Percentiles rank a stretch among this genome's conserved stretches.
phyloP scores from a whole-genome alignment of 1,140 invertebrate genomes.

The Ceratina calcarata region DNA sequence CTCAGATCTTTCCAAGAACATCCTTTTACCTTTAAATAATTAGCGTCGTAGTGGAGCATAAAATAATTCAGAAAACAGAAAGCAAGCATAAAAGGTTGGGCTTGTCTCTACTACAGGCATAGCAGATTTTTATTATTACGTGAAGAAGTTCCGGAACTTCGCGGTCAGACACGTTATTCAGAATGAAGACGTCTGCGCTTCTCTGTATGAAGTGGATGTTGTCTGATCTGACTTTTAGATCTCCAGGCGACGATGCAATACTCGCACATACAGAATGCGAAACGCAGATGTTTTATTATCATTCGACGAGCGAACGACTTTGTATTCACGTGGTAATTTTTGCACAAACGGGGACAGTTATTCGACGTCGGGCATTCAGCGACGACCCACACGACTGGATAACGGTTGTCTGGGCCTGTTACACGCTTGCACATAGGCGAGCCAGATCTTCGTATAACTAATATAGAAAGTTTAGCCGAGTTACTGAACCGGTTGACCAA shows the following conservation, averaged over 20 bases:
- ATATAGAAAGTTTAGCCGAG: slow-evolving; percentile 6
- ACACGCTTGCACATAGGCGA: slow-evolving; percentile 24
- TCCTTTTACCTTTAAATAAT: no score
- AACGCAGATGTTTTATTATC: neutral
- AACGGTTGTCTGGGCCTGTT: slow-evolving; percentile 47
- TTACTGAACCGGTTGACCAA: slow-evolving; percentile 32
- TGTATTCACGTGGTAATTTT: slow-evolving; percentile 29
- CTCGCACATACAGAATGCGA: neutral
- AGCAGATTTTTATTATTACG: no score
- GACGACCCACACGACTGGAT: neutral
- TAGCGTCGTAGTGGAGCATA: no score
- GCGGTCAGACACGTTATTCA: neutral
- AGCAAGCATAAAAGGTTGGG: no score
- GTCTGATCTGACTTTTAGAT: slow-evolving; percentile 2
- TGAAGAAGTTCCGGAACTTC: neutral
- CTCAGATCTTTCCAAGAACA: no score
- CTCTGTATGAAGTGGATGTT: neutral
- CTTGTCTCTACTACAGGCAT: no score
- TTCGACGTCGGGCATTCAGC: neutral
- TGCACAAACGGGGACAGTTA: slow-evolving; percentile 16
- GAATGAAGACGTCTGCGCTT: neutral
- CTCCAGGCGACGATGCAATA: neutral
- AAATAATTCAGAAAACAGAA: no score
- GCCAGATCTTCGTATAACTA: slow-evolving; percentile 29
- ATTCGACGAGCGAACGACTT: neutral